phyloP scores from a whole-genome alignment of 2,113 vertebrate species.

The Seriola dumerili region DNA sequence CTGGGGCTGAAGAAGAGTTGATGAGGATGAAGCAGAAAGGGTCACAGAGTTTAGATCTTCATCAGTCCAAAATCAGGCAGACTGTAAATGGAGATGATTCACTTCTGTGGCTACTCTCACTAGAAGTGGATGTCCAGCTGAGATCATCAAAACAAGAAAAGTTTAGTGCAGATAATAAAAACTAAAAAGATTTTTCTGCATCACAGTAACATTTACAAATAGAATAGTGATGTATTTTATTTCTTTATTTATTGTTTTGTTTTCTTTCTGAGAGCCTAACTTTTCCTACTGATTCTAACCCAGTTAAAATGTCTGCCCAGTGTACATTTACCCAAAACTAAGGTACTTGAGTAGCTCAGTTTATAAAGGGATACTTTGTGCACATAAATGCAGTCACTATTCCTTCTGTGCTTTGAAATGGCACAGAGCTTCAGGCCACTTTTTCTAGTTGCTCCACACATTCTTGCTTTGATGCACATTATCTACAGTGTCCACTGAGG shows the following conservation, averaged over 20 bases:
- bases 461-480: slow-evolving; percentile 63
- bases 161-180: too few relatives aligned
- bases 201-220: not conserved
- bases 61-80: too few relatives aligned
- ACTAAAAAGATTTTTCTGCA: too few relatives aligned
- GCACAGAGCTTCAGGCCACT: slow-evolving; percentile 49
- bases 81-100: too few relatives aligned
- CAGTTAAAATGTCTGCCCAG: slow-evolving; percentile 13
- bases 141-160: too few relatives aligned
- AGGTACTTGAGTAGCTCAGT: slow-evolving; percentile 6
- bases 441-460: slow-evolving; percentile 39
- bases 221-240: not conserved
- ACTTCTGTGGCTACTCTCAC: too few relatives aligned
- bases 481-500: slow-evolving; percentile 61
- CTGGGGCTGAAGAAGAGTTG: too few relatives aligned
- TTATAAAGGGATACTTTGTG: slow-evolving; percentile 29
- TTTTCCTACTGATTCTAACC: slow-evolving; percentile 15
- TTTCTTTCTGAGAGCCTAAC: not conserved
- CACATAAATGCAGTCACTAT: slow-evolving; percentile 20
- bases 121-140: too few relatives aligned
- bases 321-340: not conserved
- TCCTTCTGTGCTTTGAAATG: slow-evolving; percentile 42
- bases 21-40: too few relatives aligned
- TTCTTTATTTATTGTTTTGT: not conserved
- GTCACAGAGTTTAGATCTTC: too few relatives aligned